A percentile compares a stretch with the other conserved stretches of the same genome.
These are phyloP conservation scores for Trichogramma pretiosum DNA, from an alignment of 1,140 invertebrate genomes.

Conservation along the genomic window DNA sequence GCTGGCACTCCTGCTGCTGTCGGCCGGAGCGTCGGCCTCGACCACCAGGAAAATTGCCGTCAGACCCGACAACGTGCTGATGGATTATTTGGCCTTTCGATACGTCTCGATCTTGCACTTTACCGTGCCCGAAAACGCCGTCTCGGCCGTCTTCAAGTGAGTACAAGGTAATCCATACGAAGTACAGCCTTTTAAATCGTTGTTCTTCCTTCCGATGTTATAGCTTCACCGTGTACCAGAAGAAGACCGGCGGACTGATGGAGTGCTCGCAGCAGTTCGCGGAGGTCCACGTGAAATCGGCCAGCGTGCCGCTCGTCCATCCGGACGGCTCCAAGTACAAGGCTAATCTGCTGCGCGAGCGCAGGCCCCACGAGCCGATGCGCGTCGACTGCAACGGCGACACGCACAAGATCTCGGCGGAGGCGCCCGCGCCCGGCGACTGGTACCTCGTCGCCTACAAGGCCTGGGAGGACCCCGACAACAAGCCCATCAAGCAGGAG, in stretches of 20 bases:
- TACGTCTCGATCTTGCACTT: constrained; percentile 42
- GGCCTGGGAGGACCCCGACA: constrained; percentile 61
- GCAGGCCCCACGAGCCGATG: constrained; percentile 35
- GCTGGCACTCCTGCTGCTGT: not conserved
- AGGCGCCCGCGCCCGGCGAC: constrained; percentile 60
- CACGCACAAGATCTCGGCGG: constrained; percentile 47
- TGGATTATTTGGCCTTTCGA: constrained; percentile 38
- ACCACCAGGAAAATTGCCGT: constrained; percentile 30
- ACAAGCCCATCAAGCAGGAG: constrained; percentile 61
- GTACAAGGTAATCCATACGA: constrained; percentile 8
- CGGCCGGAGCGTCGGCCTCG: constrained; percentile 11
- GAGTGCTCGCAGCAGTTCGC: constrained; percentile 51
- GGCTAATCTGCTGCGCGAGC: constrained; percentile 50
- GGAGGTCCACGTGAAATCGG: constrained; percentile 59
- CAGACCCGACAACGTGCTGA: constrained; percentile 32
- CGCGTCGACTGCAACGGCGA: constrained; percentile 46
- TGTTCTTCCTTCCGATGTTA: too few species aligned
- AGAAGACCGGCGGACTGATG: constrained; percentile 35
- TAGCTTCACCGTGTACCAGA: constrained; percentile 39
- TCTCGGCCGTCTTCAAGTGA: constrained; percentile 38
- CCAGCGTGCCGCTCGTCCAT: constrained; percentile 67
- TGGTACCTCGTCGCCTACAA: constrained; percentile 74
- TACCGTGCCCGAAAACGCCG: constrained; percentile 34
- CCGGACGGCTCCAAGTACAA: constrained; percentile 65
- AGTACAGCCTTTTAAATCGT: too few species aligned